Base-by-base conservation (phyloP, 2,113 vertebrate species). In the Sorex araneus region DNA sequence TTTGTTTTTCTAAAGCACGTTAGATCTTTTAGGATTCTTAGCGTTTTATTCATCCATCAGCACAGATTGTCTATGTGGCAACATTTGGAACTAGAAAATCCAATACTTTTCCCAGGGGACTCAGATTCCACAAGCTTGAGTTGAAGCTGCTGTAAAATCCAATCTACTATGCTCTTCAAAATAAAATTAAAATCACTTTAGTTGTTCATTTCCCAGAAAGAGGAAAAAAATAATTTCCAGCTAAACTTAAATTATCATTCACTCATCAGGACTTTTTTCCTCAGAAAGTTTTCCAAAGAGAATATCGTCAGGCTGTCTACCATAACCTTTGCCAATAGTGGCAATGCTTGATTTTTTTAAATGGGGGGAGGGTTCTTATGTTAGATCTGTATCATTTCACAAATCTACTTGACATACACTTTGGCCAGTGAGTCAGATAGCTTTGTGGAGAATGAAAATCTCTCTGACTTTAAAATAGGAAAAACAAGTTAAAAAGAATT, bases 361-460 rank as follows among this genome's bases (percentile, higher is more conserved):
- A 45, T 15, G 21, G 4, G 23, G 6, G 3, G n/a, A 32, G 9
- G 6, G 7, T 73, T 15, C 78, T 87, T 83, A 8, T 83, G 79
- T 30, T 80, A 32, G 87, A 23, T 40, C 83, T 2, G 1, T 86
- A 43, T 84, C 84, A 10, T 89, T 97, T 94, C 85, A 60, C 19
- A 90, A 7, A 84, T 94, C 87, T 95, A 36, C 63, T 84, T 96
- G 74, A 47, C 83, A 76, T 8, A 54, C 63, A 25, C 54, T 91
- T 95, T 94, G 92, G 57, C 78, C 84, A 23, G 8, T 69, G 87
- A 70, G 89, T 66, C 93, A 88, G 74, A 66, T 92, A n/a, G 87
- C 32, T 75, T 94, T 95, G 64, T 30, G n/a, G n/a, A 71, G 63
- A 92, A 34, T 96, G 27, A 34, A 87, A 96, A 36, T 94, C 92